phyloP scores from a whole-genome alignment of 2,113 vertebrate species.

The Limanda limanda region DNA sequence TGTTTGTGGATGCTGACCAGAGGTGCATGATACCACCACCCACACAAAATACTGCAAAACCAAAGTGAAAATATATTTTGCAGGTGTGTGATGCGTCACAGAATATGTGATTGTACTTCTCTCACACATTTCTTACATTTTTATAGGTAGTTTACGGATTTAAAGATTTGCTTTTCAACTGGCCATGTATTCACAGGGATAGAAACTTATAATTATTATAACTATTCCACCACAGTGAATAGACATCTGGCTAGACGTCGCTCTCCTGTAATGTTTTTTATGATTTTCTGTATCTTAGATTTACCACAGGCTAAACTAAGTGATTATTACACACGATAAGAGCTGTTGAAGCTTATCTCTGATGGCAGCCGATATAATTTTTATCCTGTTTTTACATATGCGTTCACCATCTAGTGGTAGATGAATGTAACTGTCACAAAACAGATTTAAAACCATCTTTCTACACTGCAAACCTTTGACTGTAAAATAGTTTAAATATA shows the following conservation, averaged over 20 bases:
- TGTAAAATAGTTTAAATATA: too few species aligned
- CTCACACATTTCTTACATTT: too few species aligned
- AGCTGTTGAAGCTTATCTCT: constrained; percentile 53
- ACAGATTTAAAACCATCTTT: neutral
- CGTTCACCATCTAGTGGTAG: constrained; percentile 48
- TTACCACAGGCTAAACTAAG: neutral
- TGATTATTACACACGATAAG: constrained; percentile 45
- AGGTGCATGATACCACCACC: too few species aligned
- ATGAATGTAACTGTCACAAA: neutral
- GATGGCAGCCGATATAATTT: constrained; percentile 37
- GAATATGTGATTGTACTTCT: too few species aligned
- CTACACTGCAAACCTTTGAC: neutral
- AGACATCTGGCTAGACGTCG: neutral
- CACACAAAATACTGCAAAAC: too few species aligned
- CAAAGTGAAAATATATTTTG: too few species aligned
- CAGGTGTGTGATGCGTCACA: too few species aligned
- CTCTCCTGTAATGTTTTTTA: too few species aligned
- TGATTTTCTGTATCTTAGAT: too few species aligned
- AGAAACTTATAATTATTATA: neutral
- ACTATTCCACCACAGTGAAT: neutral
- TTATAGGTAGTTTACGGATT: too few species aligned
- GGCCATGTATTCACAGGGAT: neutral
- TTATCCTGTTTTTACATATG: constrained; percentile 39
- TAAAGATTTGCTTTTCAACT: neutral
- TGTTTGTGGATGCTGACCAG: too few species aligned